Evolutionary conservation across 2,797 vertebrate genomes (phyloP), one percentile per base, ranked within the genome.

Genomic region (Leucoraja ocellata): DNA sequence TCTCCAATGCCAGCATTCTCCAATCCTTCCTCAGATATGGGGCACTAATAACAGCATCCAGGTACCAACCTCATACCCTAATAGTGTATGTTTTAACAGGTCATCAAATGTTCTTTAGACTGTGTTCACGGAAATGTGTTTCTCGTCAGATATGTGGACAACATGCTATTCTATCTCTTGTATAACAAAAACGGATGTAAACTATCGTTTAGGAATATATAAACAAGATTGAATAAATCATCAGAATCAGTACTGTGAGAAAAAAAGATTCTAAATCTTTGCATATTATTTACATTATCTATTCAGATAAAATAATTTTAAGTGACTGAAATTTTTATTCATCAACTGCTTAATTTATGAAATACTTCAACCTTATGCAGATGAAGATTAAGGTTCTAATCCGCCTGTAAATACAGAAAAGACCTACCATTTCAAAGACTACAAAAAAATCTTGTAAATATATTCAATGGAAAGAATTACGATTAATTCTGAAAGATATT

Each of bases 401-500:
- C 54, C 25, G 6, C 36, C n/a, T 63, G 32, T 25, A 46, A 90
- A 90, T 39, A 32, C 6, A 36, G 21, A 46, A 36, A 92, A 68
- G 10, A 68, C 18, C 32, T 18, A 88, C 28, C 16, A 68, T 88
- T 88, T 92, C 71, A 92, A 76, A 46, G 25, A 28, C 11, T 54
- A 74, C 73, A 54, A 73, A 9, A 90, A 18, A 74, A 28, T 74
- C 71, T 76, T 76, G 36, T 74, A 74, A 76, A 92, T 92, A 92
- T 54, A 58, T 74, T 18, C 90, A 76, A 76, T 92, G 46, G 90
- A 76, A n/a, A 74, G 68, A 74, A 23, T 25, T 71, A 21, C 13
- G 23, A 28, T 74, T 39, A 46, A 76, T 74, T 28, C 13, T 54
- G 25, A 73, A 46, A 54, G 1, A 92, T n/a, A 25, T 54, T 58